Conservation (phyloP, 2,797 vertebrate genomes). For the Eleutherodactylus coqui region DNA sequence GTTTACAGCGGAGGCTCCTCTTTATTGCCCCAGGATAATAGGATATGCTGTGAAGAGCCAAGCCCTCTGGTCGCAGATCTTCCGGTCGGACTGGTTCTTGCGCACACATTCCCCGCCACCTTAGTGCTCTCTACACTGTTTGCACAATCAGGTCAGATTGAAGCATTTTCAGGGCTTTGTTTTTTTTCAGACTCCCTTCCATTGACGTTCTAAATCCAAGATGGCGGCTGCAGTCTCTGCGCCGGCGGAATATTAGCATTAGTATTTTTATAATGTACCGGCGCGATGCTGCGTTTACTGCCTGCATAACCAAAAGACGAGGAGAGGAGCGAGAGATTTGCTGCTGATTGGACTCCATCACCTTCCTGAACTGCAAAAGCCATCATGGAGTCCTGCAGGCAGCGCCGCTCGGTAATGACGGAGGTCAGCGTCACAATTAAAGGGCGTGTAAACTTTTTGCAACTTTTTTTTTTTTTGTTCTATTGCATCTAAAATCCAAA, state of each 20-base stretch:
- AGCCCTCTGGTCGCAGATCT: background rate
- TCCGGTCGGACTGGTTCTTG: conserved; percentile 18
- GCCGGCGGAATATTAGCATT: background rate
- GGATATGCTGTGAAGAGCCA: background rate
- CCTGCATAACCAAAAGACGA: conserved; percentile 26
- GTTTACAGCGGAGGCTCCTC: background rate
- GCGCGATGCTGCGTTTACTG: background rate
- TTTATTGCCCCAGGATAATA: background rate
- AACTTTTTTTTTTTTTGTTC: background rate
- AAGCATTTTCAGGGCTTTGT: background rate
- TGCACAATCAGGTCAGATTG: background rate
- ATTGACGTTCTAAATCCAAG: background rate
- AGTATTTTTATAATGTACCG: background rate
- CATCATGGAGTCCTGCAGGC: conserved; percentile 24
- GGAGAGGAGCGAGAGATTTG: conserved; percentile 4
- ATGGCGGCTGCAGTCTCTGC: background rate
- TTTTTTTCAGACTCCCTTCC: too few relatives aligned
- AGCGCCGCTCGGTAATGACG: conserved; percentile 7
- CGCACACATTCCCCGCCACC: conserved; percentile 23
- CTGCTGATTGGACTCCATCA: background rate
- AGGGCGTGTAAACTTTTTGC: background rate
- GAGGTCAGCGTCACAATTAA: background rate
- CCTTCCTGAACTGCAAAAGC: conserved; percentile 30
- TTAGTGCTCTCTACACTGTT: conserved; percentile 3
- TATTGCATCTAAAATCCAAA: background rate